Conservation (phyloP, 2,113 vertebrate species). For the Chaetura pelagica region DNA sequence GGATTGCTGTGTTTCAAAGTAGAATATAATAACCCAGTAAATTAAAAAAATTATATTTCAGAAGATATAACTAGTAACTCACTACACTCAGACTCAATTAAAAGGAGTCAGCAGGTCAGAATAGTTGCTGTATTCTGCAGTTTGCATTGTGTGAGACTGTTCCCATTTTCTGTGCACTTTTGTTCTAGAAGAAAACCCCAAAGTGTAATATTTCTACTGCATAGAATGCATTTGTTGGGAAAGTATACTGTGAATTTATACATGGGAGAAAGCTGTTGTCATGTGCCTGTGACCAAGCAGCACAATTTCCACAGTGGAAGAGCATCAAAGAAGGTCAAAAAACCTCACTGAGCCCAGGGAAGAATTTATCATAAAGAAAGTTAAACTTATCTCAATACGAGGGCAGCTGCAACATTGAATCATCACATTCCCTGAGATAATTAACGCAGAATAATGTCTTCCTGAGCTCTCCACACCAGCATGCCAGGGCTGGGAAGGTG, state of each 20-base stretch:
- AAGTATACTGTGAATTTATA: neutral
- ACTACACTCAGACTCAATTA: neutral
- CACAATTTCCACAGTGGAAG: neutral
- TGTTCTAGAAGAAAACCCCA: neutral
- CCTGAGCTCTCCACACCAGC: neutral
- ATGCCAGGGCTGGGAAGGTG: neutral
- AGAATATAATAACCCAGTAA: neutral
- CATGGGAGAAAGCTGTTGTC: neutral
- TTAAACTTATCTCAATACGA: neutral
- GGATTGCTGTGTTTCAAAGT: neutral
- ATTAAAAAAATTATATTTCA: neutral
- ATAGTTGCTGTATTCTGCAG: neutral
- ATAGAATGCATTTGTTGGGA: neutral
- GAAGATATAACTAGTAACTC: neutral
- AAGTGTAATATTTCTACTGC: neutral
- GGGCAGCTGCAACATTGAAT: neutral
- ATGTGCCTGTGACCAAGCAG: neutral
- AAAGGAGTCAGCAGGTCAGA: neutral
- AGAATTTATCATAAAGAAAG: neutral
- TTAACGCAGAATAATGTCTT: neutral
- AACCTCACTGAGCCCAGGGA: rapidly evolving
- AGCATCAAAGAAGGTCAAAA: neutral
- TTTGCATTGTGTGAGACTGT: neutral
- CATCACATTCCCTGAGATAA: neutral
- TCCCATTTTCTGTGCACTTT: neutral